Evolutionary conservation across 2,113 vertebrate genomes (phyloP).

Genomic region (Piprites chloris): DNA sequence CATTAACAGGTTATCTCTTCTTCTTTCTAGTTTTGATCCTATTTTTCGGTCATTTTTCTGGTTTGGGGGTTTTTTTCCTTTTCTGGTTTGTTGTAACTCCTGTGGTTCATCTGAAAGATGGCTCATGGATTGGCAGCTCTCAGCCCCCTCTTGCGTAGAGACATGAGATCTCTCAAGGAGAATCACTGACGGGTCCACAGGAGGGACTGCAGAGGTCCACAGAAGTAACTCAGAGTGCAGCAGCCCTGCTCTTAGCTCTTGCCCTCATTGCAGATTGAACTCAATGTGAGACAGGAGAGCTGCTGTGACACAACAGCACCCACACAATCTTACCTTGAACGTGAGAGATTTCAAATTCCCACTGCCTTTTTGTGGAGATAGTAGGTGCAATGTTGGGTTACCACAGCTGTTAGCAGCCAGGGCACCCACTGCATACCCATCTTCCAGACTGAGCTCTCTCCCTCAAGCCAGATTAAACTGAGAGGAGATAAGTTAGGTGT

Average conservation of each 20-base stretch:
- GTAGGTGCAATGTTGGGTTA: neutral
- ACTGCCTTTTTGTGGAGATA: neutral
- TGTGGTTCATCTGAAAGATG: neutral
- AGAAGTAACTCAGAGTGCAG: neutral
- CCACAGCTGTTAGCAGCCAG: neutral
- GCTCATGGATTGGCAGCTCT: neutral
- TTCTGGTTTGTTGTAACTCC: neutral
- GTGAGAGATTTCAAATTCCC: neutral
- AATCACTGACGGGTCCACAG: neutral
- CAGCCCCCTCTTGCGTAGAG: neutral
- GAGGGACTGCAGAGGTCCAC: neutral
- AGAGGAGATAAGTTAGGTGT: neutral
- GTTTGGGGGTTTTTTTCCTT: neutral
- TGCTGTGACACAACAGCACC: neutral
- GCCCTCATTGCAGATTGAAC: neutral
- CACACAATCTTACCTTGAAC: neutral
- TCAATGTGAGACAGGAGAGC: neutral
- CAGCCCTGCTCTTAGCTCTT: neutral
- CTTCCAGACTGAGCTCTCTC: neutral
- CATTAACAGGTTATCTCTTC: neutral
- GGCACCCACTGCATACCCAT: neutral
- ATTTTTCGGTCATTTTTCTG: neutral
- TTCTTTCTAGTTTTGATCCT: neutral
- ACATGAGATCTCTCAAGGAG: neutral
- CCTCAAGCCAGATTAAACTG: neutral